Evolutionary conservation across 2,113 vertebrate species (phyloP).

Genomic region (Thryonomys swinderianus): DNA sequence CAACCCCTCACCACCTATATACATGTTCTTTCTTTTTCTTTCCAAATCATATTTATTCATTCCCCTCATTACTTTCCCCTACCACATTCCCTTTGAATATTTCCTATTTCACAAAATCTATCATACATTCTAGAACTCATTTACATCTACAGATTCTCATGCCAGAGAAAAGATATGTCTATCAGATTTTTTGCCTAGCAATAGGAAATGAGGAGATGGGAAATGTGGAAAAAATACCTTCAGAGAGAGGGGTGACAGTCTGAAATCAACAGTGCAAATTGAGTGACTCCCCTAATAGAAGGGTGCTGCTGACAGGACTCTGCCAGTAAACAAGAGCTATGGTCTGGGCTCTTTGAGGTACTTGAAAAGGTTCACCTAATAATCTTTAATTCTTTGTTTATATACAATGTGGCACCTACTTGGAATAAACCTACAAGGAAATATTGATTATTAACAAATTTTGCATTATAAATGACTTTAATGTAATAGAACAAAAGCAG

Average conservation of each 20-base stretch:
- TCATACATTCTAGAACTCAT: no score
- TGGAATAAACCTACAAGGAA: neutral
- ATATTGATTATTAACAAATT: neutral
- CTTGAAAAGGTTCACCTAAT: neutral
- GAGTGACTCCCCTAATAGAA: neutral
- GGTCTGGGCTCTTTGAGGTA: neutral
- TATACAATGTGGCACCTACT: neutral
- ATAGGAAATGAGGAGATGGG: neutral
- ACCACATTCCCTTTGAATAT: no score
- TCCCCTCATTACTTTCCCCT: no score
- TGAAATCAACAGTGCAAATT: neutral
- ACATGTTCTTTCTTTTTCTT: no score
- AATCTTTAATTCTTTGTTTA: neutral
- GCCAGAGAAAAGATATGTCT: no score
- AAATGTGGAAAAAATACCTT: neutral
- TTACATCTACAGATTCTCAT: no score
- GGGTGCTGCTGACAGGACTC: neutral
- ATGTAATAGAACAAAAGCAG: constrained; percentile 20
- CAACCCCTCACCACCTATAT: no score
- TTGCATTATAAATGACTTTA: neutral
- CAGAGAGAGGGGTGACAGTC: neutral
- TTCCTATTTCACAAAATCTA: no score
- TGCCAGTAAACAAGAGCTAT: neutral
- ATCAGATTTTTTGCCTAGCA: neutral
- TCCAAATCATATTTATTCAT: no score